Base-by-base conservation (phyloP, 2,797 vertebrate genomes). In the Channallabes apus region DNA sequence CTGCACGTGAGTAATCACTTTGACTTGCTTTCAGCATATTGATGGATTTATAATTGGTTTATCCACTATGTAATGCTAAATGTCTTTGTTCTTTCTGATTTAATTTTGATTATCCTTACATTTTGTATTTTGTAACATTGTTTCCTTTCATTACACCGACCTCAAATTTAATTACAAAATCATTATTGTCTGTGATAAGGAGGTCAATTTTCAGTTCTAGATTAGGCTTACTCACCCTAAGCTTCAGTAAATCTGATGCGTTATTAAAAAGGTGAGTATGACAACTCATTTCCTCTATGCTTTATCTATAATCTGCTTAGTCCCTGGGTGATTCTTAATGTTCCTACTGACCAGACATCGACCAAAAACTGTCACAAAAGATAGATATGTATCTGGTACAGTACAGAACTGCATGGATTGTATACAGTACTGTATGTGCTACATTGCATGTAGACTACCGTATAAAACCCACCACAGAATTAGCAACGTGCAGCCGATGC, bases 261-360 rank as follows among this genome's bases (percentile, higher is more conserved):
- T 90, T 88, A 90, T 90, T 90, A 89, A 91, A 83, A 84, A 72
- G 83, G 64, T 29, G 76, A 78, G 85, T 85, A 85, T 89, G 89
- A 89, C 89, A 87, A 72, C 81, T 88, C 79, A 88, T 88, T 90
- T 88, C 84, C 89, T 85, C 76, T 56, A 71, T 76, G 84, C 76
- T 89, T 86, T 58, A 75, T 88, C 84, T 88, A 41, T 22, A 85
- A 84, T 87, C 80, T 79, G 4, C 62, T 15, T 32, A 72, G 65
- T 83, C 79, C 54, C 62, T 17, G 78, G 65, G 83, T 82, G 77
- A 82, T 85, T 84, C 51, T 80, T 89, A 86, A 84, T 85, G 85
- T 46, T 84, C 80, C 82, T 71, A 88, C 72, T 88, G 82, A 85
- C 83, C 73, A 86, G 65, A 58, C 64, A 84, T 71, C 83, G 71